These are phyloP conservation scores for Brachystomella parvula DNA, from an alignment of 1,140 invertebrate species.

Conservation along the genomic window DNA sequence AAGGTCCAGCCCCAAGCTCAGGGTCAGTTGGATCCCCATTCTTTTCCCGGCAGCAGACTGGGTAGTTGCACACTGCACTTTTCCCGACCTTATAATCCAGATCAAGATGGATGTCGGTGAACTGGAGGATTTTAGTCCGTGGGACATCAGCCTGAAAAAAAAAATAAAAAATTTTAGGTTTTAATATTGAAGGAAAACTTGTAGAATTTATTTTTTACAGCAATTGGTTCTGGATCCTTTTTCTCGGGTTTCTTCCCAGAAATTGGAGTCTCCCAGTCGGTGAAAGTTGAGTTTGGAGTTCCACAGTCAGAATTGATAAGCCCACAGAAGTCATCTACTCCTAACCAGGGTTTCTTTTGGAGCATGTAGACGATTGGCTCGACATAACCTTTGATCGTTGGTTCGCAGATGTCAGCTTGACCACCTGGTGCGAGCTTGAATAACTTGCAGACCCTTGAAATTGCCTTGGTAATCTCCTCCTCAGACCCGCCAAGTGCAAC, in stretches of 20 bases:
- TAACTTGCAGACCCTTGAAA: background rate
- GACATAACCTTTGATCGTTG: conserved; percentile 21
- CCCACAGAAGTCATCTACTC: conserved; percentile 20
- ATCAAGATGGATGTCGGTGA: conserved; percentile 49
- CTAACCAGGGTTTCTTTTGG: conserved; percentile 2
- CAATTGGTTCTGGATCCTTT: background rate
- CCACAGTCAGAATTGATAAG: conserved; percentile 21
- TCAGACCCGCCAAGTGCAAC: background rate
- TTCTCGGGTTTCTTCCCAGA: conserved; percentile 15
- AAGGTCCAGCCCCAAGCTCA: background rate
- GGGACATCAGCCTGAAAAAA: conserved; percentile 13
- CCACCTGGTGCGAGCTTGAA: conserved; percentile 12
- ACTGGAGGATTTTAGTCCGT: conserved; percentile 46
- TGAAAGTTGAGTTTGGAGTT: background rate
- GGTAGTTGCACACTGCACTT: conserved; percentile 44
- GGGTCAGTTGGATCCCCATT: background rate
- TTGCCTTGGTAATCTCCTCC: background rate
- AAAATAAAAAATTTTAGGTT: background rate
- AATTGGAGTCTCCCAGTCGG: conserved; percentile 16
- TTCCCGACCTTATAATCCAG: conserved; percentile 45
- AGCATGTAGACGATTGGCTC: conserved; percentile 18
- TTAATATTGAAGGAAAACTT: background rate
- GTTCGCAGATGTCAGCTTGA: conserved; percentile 15
- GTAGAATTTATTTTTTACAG: conserved; percentile 8
- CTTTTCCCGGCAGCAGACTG: conserved; percentile 46